Base-by-base conservation (phyloP, 2,797 vertebrate species). In the Apogon talboti region DNA sequence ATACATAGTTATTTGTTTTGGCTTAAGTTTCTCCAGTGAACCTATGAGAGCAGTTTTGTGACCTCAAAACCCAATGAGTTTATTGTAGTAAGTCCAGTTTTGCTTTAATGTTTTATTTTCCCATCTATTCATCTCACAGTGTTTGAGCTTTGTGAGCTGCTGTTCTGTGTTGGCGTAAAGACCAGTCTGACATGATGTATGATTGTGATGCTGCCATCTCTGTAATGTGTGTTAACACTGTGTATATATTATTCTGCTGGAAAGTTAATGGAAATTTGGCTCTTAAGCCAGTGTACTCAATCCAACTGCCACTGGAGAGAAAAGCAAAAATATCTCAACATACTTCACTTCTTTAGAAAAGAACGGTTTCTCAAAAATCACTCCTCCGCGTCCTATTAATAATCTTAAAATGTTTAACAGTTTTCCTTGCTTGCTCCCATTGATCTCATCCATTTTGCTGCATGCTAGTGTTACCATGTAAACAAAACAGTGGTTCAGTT, bases 1-100 rank as follows among this genome's bases (percentile, higher is more conserved):
- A 40, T 57, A 61, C 43, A 64, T 61, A 57, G 57, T 77, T n/a
- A 68, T 74, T 64, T 71, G 30, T 78, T 79, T 67, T 68, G 60
- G 42, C 41, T 38, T 2, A 47, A 52, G 15, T 52, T 54, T 47
- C 42, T 46, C 24, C 35, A 41, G 49, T 70, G 46, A 44, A 45
- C 30, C 11, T 42, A 50, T 63, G 78, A 40, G 67, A 73, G 66
- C 50, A 57, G 19, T 68, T 62, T 59, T 13, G 38, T 46, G 33
- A 33, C 38, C 18, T 68, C 55, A 65, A 66, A 79, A 35, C 13
- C 44, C 53, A 57, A 3, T 28, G 7, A 62, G 68, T 80, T 68
- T 77, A 56, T 71, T 70, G 24, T 64, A 51, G 38, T 65, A 71
- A 65, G 18, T 65, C 15, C 7, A 16, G 42, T 59, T 42, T 38